A percentile compares a stretch with the other conserved stretches of the same genome.
Evolutionary conservation across 2,797 vertebrate genomes (phyloP).

Genomic region (Sternotherus odoratus): DNA sequence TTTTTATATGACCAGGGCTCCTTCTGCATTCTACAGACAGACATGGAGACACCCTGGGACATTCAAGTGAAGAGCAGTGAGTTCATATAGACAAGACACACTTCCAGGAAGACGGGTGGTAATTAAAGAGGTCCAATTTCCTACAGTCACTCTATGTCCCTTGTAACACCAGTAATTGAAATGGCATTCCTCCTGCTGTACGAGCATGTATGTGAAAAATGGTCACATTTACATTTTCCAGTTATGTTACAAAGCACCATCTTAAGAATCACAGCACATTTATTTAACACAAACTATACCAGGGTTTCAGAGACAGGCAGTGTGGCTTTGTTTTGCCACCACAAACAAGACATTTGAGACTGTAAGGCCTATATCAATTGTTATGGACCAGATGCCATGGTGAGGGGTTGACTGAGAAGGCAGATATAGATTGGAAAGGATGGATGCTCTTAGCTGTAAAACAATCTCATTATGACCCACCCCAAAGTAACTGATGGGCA

Average conservation of each 20-base stretch:
- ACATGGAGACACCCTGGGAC: too few species aligned
- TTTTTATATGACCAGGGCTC: too few species aligned
- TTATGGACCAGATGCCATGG: neutral
- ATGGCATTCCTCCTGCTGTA: neutral
- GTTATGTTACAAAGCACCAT: conserved; percentile 5
- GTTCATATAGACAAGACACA: neutral
- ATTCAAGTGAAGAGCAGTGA: neutral
- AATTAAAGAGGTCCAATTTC: neutral
- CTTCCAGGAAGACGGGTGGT: neutral
- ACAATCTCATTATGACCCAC: neutral
- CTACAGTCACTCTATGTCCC: neutral
- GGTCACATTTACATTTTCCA: neutral
- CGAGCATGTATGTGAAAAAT: neutral
- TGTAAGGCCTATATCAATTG: neutral
- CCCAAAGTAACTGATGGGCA: neutral
- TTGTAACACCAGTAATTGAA: neutral
- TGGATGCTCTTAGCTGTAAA: neutral
- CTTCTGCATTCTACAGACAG: too few species aligned
- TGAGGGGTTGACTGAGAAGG: neutral
- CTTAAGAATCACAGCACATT: neutral
- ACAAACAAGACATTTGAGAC: neutral
- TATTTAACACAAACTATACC: conserved; percentile 8
- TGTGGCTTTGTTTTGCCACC: neutral
- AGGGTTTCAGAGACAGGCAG: neutral
- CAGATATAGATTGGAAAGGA: neutral